Conservation (phyloP, 2,797 vertebrate genomes). For the Melanotaenia nigrans region DNA sequence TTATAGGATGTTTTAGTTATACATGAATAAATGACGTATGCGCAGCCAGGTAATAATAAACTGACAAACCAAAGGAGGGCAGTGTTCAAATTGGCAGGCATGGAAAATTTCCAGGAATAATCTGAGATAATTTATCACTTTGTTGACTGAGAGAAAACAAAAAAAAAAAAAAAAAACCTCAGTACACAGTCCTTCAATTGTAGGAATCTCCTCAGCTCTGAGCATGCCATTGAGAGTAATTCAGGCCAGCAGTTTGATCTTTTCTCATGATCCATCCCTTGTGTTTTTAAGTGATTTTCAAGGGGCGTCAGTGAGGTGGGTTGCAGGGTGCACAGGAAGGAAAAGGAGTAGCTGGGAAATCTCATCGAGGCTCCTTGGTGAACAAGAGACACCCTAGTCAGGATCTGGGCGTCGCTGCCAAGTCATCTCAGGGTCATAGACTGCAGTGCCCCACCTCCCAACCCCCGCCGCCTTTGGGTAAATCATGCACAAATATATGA, state of each 20-base stretch:
- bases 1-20: not conserved
- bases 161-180: not conserved
- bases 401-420: conserved; percentile 67
- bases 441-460: not conserved
- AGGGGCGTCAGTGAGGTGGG: conserved; percentile 51
- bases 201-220: not conserved
- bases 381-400: conserved; percentile 65
- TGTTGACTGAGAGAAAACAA: not conserved
- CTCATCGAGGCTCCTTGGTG: conserved; percentile 70
- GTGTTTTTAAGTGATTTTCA: conserved; percentile 65
- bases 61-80: too few relatives aligned
- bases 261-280: conserved; percentile 65
- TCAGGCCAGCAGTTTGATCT: conserved; percentile 16
- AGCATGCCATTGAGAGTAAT: conserved; percentile 18
- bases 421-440: conserved; percentile 65
- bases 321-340: conserved; percentile 78
- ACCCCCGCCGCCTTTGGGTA: not conserved
- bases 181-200: not conserved
- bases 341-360: conserved; percentile 84
- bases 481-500: not conserved
- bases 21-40: not conserved
- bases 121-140: conserved; percentile 1
- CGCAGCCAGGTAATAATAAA: not conserved
- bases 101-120: not conserved
- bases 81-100: not conserved